Percentiles rank a stretch among this genome's conserved stretches.
These are phyloP conservation scores for Oreochromis niloticus DNA, from an alignment of 2,113 vertebrate species.

Conservation along the genomic window DNA sequence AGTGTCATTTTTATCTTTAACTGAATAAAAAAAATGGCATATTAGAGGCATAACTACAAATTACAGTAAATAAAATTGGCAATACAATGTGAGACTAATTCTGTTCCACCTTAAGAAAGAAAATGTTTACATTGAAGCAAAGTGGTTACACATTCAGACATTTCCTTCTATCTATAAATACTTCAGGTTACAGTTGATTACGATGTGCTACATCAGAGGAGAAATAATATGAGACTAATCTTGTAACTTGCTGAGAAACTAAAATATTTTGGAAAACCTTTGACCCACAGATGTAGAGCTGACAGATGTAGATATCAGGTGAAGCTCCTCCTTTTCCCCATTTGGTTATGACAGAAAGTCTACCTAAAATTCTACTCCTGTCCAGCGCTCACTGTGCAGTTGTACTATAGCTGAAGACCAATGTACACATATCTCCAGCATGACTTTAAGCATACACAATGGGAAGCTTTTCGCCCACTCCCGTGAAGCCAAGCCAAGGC, in stretches of 20 bases:
- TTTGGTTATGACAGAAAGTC: not conserved
- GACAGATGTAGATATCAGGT: not conserved
- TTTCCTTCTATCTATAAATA: not conserved
- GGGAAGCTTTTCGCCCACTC: not conserved
- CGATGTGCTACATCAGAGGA: not conserved
- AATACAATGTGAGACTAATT: not conserved
- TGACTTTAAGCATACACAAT: conserved; percentile 1
- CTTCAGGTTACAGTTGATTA: not conserved
- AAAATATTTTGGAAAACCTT: not conserved
- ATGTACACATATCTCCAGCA: conserved; percentile 1
- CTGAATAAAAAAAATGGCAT: not conserved
- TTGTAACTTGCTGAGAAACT: not conserved
- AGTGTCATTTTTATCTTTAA: not conserved
- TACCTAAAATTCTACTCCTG: not conserved
- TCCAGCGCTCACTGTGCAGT: not conserved
- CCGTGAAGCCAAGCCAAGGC: not conserved
- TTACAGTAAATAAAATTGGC: not conserved
- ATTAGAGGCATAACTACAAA: not conserved
- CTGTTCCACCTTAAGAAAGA: not conserved
- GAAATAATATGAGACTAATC: not conserved
- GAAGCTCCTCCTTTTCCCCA: not conserved
- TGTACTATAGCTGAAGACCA: not conserved
- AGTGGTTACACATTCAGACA: not conserved
- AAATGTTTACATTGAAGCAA: not conserved
- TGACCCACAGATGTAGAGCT: not conserved